phyloP scores from a whole-genome alignment of 2,797 vertebrate genomes.

The Eurystomus glaucurus region DNA sequence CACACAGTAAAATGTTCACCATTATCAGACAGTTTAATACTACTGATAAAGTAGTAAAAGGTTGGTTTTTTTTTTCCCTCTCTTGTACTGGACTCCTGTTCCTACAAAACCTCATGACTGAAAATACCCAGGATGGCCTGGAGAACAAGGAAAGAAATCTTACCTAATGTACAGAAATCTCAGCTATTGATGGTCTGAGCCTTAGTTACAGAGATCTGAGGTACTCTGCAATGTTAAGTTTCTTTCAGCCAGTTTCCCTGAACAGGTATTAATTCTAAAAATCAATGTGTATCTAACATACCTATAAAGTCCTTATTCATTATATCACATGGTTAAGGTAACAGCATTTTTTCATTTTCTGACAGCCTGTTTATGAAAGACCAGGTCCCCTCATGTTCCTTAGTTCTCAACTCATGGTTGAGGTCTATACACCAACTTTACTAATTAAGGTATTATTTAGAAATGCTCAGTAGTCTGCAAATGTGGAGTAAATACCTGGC shows the following conservation, averaged over 20 bases:
- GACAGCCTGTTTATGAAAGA: background rate
- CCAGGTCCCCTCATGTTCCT: background rate
- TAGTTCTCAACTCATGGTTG: background rate
- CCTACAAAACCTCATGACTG: background rate
- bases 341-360: background rate
- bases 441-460: background rate
- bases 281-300: background rate
- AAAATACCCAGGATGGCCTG: background rate
- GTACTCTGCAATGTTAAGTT: background rate
- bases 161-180: background rate
- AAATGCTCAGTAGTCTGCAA: background rate
- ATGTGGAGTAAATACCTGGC: background rate
- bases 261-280: conserved; percentile 5
- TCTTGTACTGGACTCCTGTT: background rate
- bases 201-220: background rate
- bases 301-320: background rate
- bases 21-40: background rate
- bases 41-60: background rate
- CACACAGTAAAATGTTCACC: background rate
- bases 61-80: accelerated
- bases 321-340: background rate
- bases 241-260: background rate
- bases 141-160: background rate
- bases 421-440: background rate
- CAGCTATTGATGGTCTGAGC: background rate